phyloP scores from a whole-genome alignment of 2,888 invertebrate genomes.

The Endotricha flammealis region DNA sequence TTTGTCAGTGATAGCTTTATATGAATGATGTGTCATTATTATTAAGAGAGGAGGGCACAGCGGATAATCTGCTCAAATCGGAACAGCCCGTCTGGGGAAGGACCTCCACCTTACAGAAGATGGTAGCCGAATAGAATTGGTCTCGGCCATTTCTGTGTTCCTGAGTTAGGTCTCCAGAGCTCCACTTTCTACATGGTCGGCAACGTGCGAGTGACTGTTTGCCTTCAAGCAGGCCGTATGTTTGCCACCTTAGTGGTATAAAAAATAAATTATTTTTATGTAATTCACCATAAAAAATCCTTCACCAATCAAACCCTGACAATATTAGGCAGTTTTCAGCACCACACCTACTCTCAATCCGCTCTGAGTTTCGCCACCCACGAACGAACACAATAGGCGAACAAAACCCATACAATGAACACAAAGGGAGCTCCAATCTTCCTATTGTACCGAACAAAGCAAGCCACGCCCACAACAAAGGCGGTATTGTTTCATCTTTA shows the following conservation, averaged over 20 bases:
- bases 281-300: too few species aligned
- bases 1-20: too few species aligned
- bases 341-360: conserved; percentile 30
- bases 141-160: too few species aligned
- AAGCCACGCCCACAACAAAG: conserved; percentile 59
- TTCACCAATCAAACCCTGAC: conserved; percentile 25
- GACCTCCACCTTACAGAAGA: too few species aligned
- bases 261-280: too few species aligned
- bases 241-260: background rate
- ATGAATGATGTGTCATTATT: too few species aligned
- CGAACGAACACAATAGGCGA: conserved; percentile 33
- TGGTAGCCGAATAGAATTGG: too few species aligned
- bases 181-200: too few species aligned
- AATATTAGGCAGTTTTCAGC: conserved; percentile 39
- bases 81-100: too few species aligned
- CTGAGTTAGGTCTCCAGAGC: too few species aligned
- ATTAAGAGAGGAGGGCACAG: too few species aligned
- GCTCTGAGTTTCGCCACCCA: conserved; percentile 24
- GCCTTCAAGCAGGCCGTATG: background rate
- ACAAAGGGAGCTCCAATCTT: conserved; percentile 68
- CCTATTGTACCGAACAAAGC: conserved; percentile 69
- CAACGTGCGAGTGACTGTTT: background rate
- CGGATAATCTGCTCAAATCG: too few species aligned
- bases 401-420: conserved; percentile 56
- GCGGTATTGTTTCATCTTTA: conserved; percentile 69